phyloP scores from a whole-genome alignment of 2,113 vertebrate genomes.

The Esox niger region DNA sequence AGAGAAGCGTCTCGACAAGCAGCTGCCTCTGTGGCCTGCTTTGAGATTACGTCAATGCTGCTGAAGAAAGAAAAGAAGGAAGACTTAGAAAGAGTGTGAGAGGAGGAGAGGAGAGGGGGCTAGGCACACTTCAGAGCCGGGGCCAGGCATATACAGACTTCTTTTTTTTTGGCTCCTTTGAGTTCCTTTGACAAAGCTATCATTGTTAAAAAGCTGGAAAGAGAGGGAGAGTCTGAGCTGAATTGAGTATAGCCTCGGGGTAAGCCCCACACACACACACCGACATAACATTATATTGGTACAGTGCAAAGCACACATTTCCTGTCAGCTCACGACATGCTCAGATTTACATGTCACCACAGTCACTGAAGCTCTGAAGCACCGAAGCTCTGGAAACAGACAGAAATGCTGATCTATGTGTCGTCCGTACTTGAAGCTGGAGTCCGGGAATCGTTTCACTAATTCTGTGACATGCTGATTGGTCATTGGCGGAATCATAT shows the following conservation, averaged over 20 bases:
- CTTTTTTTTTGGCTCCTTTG: slow-evolving; percentile 59
- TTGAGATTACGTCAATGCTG: slow-evolving; percentile 80
- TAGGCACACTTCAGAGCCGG: slow-evolving; percentile 69
- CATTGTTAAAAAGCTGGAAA: slow-evolving; percentile 78
- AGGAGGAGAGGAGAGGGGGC: slow-evolving; percentile 40
- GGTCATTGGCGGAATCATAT: no score
- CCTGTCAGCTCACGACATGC: background rate
- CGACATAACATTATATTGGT: background rate
- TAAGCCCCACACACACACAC: background rate
- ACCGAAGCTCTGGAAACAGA: background rate
- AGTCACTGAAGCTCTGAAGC: background rate
- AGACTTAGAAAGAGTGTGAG: slow-evolving; percentile 43
- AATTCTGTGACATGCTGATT: no score
- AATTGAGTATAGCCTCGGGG: slow-evolving; percentile 76
- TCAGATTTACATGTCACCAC: background rate
- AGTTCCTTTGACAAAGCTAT: slow-evolving; percentile 78
- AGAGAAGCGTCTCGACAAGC: slow-evolving; percentile 74
- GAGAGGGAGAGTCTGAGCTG: slow-evolving; percentile 70
- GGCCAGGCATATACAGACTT: slow-evolving; percentile 63
- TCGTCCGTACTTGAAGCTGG: no score
- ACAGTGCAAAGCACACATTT: background rate
- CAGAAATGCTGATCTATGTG: no score
- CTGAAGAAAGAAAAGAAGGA: slow-evolving; percentile 59
- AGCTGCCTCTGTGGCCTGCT: slow-evolving; percentile 80
- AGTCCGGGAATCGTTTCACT: no score